These are phyloP conservation scores for Agelas oroides DNA, from an alignment of 37 sponge, comb jelly and placozoan genomes.

Conservation along the genomic window DNA sequence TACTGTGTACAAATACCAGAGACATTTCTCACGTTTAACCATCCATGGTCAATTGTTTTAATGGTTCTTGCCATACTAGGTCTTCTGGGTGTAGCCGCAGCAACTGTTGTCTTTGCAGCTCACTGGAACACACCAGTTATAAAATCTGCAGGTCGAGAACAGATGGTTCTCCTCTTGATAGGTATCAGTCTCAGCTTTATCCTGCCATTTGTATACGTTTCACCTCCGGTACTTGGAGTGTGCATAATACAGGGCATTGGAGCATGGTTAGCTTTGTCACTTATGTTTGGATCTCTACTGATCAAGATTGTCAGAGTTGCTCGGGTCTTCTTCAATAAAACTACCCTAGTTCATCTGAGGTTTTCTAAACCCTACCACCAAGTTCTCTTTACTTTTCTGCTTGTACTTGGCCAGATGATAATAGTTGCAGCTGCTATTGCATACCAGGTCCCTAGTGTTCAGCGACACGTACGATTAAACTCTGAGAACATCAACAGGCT, in stretches of 20 bases:
- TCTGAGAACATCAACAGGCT: background rate
- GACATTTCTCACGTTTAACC: background rate
- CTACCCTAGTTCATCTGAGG: background rate
- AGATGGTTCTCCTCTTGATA: constrained; percentile 25
- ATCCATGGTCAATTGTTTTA: constrained; percentile 7
- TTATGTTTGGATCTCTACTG: constrained; percentile 63
- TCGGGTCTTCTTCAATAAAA: constrained; percentile 42
- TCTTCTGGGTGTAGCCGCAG: too few species aligned
- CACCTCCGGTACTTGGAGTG: constrained; percentile 5
- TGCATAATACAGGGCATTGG: constrained; percentile 52
- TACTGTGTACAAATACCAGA: constrained; percentile 45
- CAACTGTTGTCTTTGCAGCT: constrained; percentile 9
- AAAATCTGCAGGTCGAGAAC: constrained; percentile 65
- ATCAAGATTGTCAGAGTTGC: constrained; percentile 66
- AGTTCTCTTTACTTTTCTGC: constrained; percentile 47
- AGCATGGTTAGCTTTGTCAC: constrained; percentile 52
- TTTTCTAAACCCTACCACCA: constrained; percentile 44
- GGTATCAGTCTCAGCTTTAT: constrained; percentile 48
- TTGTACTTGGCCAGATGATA: constrained; percentile 44
- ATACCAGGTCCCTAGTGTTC: background rate
- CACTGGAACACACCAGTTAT: constrained; percentile 52
- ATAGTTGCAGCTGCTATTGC: constrained; percentile 30
- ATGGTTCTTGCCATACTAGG: too few species aligned
- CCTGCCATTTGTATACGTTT: constrained; percentile 30
- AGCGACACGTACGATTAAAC: background rate